These are phyloP conservation scores for Salmo trutta DNA, from an alignment of 2,797 vertebrate species.

Conservation along the genomic window DNA sequence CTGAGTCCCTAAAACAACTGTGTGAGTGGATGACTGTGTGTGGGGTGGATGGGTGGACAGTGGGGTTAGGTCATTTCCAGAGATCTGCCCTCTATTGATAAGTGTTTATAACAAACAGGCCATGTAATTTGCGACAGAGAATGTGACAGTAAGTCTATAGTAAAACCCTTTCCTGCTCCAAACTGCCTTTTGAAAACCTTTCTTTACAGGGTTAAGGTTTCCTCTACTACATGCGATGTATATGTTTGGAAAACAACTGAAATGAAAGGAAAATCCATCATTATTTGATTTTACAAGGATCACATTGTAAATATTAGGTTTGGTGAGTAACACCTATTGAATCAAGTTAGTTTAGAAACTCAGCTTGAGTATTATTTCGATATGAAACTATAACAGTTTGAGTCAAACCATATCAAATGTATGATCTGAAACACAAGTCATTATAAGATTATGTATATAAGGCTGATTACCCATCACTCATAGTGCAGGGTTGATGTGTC, in stretches of 20 bases:
- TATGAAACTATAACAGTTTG: not conserved
- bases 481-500: not conserved
- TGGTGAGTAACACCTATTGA: no score
- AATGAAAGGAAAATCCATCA: no score
- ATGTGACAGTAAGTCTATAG: slow-evolving; percentile 35
- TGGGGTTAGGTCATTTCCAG: slow-evolving; percentile 22
- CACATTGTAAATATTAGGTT: no score
- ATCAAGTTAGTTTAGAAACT: not conserved
- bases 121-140: slow-evolving; percentile 38
- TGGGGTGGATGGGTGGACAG: slow-evolving; percentile 1
- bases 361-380: not conserved
- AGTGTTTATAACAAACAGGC: slow-evolving; percentile 34
- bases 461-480: not conserved
- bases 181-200: not conserved
- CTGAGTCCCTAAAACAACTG: slow-evolving; percentile 38
- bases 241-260: no score
- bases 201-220: not conserved
- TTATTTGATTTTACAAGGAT: no score
- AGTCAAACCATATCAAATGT: not conserved
- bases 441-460: not conserved
- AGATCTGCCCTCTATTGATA: slow-evolving; percentile 28
- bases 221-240: no score
- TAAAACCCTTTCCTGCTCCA: slow-evolving; percentile 41
- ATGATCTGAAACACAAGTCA: not conserved
- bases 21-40: not conserved